Percentiles rank a stretch among this genome's conserved stretches.
Conservation (phyloP, 35 echinoderm and acorn worm genomes). For the Amphiura filiformis region DNA sequence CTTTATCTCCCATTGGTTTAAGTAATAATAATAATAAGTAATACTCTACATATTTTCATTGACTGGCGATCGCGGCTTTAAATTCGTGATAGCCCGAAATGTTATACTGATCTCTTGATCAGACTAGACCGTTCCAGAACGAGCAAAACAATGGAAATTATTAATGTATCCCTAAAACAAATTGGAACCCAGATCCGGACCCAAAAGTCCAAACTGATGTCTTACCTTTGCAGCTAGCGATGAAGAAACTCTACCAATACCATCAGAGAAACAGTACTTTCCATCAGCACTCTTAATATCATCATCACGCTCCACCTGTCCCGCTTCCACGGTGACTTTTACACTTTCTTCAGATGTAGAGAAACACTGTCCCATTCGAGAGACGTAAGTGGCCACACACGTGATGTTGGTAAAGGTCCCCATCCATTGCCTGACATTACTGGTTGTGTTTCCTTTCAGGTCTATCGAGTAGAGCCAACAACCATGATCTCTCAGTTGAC, state of each 20-base stretch:
- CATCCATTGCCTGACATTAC: not conserved
- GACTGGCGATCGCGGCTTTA: too few species aligned
- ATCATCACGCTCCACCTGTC: not conserved
- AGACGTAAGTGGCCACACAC: slow-evolving; percentile 12
- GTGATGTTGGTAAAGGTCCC: slow-evolving; percentile 7
- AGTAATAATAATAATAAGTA: too few species aligned
- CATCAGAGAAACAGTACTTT: slow-evolving; percentile 27
- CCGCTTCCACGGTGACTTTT: not conserved
- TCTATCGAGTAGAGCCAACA: slow-evolving; percentile 31
- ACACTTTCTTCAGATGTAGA: slow-evolving; percentile 23
- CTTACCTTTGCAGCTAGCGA: slow-evolving; percentile 1
- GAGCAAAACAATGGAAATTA: too few species aligned
- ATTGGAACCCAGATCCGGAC: too few species aligned
- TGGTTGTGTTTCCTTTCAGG: not conserved
- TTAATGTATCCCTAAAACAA: too few species aligned
- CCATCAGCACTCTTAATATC: not conserved
- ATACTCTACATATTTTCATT: too few species aligned
- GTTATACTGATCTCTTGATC: too few species aligned
- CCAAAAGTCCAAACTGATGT: too few species aligned
- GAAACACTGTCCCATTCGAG: slow-evolving; percentile 36
- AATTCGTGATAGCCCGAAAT: too few species aligned
- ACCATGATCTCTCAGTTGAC: slow-evolving; percentile 28
- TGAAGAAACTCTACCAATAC: slow-evolving; percentile 23
- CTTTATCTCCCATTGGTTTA: too few species aligned
- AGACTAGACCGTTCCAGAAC: too few species aligned